phyloP scores from a whole-genome alignment of 2,113 vertebrate species.

The Brachyhypopomus gauderio region DNA sequence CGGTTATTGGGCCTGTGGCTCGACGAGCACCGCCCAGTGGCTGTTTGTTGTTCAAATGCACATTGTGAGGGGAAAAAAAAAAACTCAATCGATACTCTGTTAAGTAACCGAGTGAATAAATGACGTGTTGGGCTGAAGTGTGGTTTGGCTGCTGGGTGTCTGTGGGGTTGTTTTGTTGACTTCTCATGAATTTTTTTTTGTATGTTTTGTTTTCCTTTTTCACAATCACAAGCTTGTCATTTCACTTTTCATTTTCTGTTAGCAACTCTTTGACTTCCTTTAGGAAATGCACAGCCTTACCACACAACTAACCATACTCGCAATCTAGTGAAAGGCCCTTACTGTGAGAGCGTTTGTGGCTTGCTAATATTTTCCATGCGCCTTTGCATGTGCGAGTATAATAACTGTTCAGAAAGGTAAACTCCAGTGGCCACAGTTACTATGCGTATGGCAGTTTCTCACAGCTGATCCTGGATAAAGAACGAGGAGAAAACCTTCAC shows the following conservation, averaged over 20 bases:
- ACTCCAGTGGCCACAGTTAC: background rate
- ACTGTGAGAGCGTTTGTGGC: slow-evolving; percentile 10
- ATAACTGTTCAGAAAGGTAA: background rate
- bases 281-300: background rate
- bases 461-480: background rate
- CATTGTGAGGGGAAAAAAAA: slow-evolving; percentile 70
- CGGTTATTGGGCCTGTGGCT: slow-evolving; percentile 46
- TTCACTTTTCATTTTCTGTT: background rate
- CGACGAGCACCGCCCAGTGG: slow-evolving; percentile 55
- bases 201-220: background rate
- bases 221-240: background rate
- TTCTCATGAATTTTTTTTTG: background rate
- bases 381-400: background rate
- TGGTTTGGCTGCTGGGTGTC: slow-evolving; percentile 32
- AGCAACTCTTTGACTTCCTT: too few species aligned
- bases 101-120: slow-evolving; percentile 53
- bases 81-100: slow-evolving; percentile 67
- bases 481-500: too few species aligned
- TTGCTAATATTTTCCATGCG: background rate
- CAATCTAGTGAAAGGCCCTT: background rate
- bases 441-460: too few species aligned
- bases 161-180: background rate
- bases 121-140: slow-evolving; percentile 33
- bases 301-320: background rate
- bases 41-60: slow-evolving; percentile 72